phyloP scores from a whole-genome alignment of 2,888 invertebrate species.

The Metellina segmentata region DNA sequence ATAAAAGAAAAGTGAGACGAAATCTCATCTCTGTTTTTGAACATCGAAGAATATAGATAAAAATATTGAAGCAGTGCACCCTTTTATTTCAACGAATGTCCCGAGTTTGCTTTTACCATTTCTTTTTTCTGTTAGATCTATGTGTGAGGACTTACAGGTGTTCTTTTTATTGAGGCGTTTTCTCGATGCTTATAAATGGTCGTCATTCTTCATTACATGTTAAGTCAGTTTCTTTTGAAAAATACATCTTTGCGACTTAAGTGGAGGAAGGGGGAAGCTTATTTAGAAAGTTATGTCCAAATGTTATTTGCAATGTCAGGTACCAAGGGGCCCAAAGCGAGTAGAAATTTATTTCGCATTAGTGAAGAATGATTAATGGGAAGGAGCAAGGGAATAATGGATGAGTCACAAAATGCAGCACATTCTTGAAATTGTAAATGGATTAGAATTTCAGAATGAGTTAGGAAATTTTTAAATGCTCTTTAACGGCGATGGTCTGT shows the following conservation, averaged over 20 bases:
- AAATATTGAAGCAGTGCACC: background rate
- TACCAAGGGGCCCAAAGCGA: background rate
- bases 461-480: no score
- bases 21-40: conserved; percentile 22
- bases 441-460: no score
- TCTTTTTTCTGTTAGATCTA: background rate
- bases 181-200: background rate
- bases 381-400: no score
- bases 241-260: background rate
- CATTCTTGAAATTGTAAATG: no score
- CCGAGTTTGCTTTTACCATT: background rate
- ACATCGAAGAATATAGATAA: background rate
- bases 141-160: background rate
- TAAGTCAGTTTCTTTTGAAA: background rate
- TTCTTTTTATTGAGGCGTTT: background rate
- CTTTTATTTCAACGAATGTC: conserved; percentile 12
- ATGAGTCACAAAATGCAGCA: no score
- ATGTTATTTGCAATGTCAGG: background rate
- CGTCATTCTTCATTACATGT: background rate
- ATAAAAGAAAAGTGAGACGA: conserved; percentile 9
- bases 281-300: background rate
- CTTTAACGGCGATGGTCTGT: no score
- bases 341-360: conserved; percentile 17
- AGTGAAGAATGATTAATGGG: background rate
- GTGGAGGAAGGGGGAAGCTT: background rate